phyloP scores from a whole-genome alignment of 2,797 vertebrate species.

The Morelia viridis region DNA sequence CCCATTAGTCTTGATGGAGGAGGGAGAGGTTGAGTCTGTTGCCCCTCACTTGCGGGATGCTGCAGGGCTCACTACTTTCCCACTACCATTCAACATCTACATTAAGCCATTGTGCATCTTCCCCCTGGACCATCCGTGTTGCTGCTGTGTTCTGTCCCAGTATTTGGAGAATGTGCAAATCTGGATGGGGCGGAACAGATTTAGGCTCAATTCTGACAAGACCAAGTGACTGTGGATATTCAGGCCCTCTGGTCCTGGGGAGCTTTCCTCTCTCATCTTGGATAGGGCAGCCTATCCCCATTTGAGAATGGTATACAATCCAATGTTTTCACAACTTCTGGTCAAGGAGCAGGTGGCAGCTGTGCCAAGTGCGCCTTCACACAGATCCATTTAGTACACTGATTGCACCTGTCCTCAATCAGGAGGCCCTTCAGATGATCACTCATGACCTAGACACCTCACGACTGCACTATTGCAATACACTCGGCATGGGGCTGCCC shows the following conservation, averaged over 20 bases:
- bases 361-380: too few relatives aligned
- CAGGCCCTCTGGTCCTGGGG: background rate
- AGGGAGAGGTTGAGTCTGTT: too few relatives aligned
- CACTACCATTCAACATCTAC: too few relatives aligned
- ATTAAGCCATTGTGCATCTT: background rate
- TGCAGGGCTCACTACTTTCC: too few relatives aligned
- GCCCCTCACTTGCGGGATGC: too few relatives aligned
- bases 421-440: background rate
- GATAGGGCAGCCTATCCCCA: background rate
- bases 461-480: background rate
- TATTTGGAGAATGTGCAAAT: background rate
- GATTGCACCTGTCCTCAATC: background rate
- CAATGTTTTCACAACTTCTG: background rate
- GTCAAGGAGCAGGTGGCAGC: too few relatives aligned
- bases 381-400: background rate
- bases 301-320: background rate
- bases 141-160: background rate
- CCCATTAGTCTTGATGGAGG: too few relatives aligned
- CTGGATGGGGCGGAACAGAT: background rate
- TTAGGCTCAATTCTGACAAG: background rate
- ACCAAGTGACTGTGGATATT: background rate
- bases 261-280: background rate
- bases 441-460: background rate
- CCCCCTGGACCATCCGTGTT: background rate
- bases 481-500: background rate